phyloP scores from a whole-genome alignment of 1,140 invertebrate species.

The Armadillidium nasatum region DNA sequence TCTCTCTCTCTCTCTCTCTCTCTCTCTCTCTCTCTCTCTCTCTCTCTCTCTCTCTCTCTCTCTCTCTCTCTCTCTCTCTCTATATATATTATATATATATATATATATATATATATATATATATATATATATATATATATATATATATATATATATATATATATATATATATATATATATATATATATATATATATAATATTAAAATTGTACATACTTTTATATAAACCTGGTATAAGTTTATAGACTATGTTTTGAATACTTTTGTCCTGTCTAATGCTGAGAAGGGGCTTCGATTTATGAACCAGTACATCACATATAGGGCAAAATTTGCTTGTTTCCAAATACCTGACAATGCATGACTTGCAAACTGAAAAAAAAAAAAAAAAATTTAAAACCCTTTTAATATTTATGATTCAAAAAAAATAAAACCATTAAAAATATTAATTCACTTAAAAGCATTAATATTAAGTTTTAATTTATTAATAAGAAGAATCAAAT shows the following conservation, averaged over 20 bases:
- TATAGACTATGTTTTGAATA: constrained; percentile 92
- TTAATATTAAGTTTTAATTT: too few relatives aligned
- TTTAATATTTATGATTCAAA: neutral
- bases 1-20: too few relatives aligned
- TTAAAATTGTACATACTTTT: constrained; percentile 53
- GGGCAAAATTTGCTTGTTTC: constrained; percentile 76
- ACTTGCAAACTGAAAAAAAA: constrained; percentile 63
- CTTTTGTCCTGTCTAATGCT: constrained; percentile 71
- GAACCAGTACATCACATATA: constrained; percentile 76
- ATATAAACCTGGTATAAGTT: constrained; percentile 86
- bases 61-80: too few relatives aligned
- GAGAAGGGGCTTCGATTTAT: constrained; percentile 70
- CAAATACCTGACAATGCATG: constrained; percentile 82
- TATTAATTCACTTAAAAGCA: too few relatives aligned
- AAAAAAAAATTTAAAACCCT: neutral
- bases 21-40: too few relatives aligned
- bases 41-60: too few relatives aligned
- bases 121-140: neutral
- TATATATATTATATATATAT: too few relatives aligned
- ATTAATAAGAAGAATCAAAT: too few relatives aligned
- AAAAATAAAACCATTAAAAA: too few relatives aligned
- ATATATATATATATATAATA: neutral
- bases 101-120: too few relatives aligned
- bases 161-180: constrained; percentile 6
- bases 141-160: constrained; percentile 15